Conservation (phyloP, 2,797 vertebrate genomes). For the Pristis pectinata region DNA sequence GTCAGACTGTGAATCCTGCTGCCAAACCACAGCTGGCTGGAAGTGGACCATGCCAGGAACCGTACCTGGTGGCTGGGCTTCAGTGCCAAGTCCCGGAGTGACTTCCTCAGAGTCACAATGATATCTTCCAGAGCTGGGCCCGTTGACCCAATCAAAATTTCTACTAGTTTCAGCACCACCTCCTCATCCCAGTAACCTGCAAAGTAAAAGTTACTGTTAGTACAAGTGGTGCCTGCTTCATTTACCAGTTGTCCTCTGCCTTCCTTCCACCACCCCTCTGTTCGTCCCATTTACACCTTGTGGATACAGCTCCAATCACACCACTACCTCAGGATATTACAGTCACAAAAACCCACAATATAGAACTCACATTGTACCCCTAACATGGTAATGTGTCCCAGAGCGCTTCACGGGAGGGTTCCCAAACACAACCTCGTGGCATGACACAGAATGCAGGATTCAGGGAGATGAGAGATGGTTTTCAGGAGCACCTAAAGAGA, state of each 20-base stretch:
- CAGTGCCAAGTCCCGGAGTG: neutral
- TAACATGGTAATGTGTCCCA: too few relatives aligned
- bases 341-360: neutral
- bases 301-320: neutral
- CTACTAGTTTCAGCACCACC: neutral
- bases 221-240: neutral
- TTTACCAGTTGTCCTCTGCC: neutral
- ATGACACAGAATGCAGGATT: too few relatives aligned
- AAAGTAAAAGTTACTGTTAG: neutral
- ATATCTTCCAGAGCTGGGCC: neutral
- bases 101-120: neutral
- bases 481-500: too few relatives aligned
- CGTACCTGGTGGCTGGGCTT: neutral
- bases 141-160: neutral
- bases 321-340: neutral
- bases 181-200: slow-evolving; percentile 1
- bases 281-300: neutral
- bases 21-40: neutral
- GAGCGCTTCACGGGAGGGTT: too few relatives aligned
- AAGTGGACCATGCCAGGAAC: neutral
- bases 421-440: too few relatives aligned
- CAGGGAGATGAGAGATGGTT: too few relatives aligned
- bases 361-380: too few relatives aligned
- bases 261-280: neutral
- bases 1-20: neutral